Percentiles rank a stretch among this genome's conserved stretches.
Evolutionary conservation across 2,797 vertebrate species (phyloP).

Genomic region (Catostomus latipinnis): DNA sequence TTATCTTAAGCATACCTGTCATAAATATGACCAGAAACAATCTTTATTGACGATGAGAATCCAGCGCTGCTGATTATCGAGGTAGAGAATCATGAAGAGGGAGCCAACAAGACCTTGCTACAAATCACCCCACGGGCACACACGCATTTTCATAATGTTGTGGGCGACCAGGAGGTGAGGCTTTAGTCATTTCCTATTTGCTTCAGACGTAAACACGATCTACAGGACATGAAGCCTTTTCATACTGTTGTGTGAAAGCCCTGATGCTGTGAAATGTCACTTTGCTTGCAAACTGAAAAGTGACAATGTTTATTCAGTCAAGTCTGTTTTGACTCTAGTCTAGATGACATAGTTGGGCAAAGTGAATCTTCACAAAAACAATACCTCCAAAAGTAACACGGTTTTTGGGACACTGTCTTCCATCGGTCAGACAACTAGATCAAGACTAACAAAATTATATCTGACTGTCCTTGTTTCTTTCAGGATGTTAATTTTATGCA

Average conservation of each 20-base stretch:
- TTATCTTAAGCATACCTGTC: constrained; percentile 4
- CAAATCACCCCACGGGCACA: constrained; percentile 65
- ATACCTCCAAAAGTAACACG: background rate
- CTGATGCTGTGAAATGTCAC: background rate
- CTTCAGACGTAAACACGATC: background rate
- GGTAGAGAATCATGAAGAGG: constrained; percentile 85
- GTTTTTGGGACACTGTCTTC: background rate
- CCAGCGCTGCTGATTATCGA: constrained; percentile 79
- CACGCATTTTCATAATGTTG: constrained; percentile 81
- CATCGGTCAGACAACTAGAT: background rate
- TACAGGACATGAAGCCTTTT: constrained; percentile 8
- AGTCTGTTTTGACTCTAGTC: background rate
- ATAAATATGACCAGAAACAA: constrained; percentile 74
- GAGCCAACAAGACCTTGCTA: constrained; percentile 80
- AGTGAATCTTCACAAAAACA: background rate
- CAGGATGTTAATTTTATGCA: background rate
- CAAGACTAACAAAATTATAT: background rate
- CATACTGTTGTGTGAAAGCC: constrained; percentile 6
- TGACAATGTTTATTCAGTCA: background rate
- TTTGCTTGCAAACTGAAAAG: background rate
- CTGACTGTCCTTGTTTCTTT: constrained; percentile 15
- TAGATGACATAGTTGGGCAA: background rate
- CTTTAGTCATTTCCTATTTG: background rate
- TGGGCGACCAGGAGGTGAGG: constrained; percentile 72
- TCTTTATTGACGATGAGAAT: constrained; percentile 87